Conservation (phyloP, 1,140 invertebrate genomes). For the Heterodera carotae region DNA sequence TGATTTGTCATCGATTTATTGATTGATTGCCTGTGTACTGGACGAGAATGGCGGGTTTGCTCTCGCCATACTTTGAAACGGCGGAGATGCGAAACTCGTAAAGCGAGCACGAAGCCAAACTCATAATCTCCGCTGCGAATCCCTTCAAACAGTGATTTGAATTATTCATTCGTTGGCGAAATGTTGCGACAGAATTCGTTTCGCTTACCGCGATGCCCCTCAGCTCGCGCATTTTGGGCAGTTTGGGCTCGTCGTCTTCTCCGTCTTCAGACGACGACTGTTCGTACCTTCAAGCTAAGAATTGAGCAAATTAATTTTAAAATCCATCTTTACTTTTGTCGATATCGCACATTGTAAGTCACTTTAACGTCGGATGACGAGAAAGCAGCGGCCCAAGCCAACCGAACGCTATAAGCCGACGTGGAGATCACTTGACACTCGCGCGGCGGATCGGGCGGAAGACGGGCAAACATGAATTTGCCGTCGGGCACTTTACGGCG, state of each 20-base stretch:
- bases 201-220: constrained; percentile 51
- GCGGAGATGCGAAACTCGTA: constrained; percentile 65
- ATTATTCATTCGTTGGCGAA: constrained; percentile 20
- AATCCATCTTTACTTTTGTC: constrained; percentile 52
- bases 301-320: constrained; percentile 10
- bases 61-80: constrained; percentile 62
- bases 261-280: constrained; percentile 18
- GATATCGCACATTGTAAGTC: constrained; percentile 63
- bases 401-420: constrained; percentile 61
- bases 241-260: constrained; percentile 31
- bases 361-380: constrained; percentile 59
- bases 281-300: constrained; percentile 41
- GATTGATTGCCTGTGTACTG: constrained; percentile 60
- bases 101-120: constrained; percentile 61
- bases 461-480: constrained; percentile 63
- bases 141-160: constrained; percentile 31
- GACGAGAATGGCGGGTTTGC: constrained; percentile 61
- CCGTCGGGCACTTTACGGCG: constrained; percentile 65
- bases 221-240: constrained; percentile 53
- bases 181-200: background rate
- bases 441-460: constrained; percentile 60
- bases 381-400: constrained; percentile 64
- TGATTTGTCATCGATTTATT: no score
- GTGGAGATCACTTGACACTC: constrained; percentile 64
- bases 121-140: constrained; percentile 60